Percentiles rank a stretch among this genome's conserved stretches.
Conservation (phyloP, 2,113 vertebrate genomes). For the Proterorhinus semilunaris region DNA sequence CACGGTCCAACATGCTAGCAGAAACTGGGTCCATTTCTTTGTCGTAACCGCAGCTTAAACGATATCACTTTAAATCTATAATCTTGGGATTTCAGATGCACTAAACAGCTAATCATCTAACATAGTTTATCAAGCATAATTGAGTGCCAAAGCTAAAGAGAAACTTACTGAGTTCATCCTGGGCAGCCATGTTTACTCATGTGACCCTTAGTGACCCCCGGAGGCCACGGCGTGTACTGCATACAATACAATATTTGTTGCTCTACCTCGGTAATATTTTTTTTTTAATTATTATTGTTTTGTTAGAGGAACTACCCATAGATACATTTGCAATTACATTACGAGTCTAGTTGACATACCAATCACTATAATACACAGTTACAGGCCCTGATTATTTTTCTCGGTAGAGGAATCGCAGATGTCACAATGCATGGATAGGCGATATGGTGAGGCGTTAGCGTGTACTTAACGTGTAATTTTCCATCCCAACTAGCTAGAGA, state of each 20-base stretch:
- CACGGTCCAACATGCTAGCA: slow-evolving; percentile 44
- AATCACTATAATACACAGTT: no score
- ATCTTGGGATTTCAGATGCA: rapidly evolving
- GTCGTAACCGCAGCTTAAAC: slow-evolving; percentile 4
- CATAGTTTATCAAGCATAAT: rapidly evolving
- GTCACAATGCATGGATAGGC: slow-evolving; percentile 30
- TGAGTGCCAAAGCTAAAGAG: slow-evolving; percentile 41
- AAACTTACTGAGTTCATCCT: slow-evolving; percentile 86
- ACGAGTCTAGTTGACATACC: neutral
- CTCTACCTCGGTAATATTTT: neutral
- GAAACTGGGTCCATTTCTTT: neutral
- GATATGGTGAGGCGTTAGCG: neutral
- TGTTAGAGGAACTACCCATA: neutral
- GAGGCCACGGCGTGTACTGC: slow-evolving; percentile 43
- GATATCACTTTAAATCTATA: neutral
- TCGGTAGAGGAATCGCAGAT: slow-evolving; percentile 21
- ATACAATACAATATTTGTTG: neutral
- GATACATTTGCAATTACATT: neutral
- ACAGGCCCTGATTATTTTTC: neutral
- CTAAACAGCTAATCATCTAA: neutral
- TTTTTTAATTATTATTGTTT: neutral
- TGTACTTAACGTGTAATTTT: neutral
- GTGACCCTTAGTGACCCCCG: slow-evolving; percentile 46
- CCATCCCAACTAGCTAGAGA: neutral
- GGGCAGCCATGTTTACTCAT: slow-evolving; percentile 79